phyloP scores from a whole-genome alignment of 2,113 vertebrate species.

The Lasiurus cinereus region DNA sequence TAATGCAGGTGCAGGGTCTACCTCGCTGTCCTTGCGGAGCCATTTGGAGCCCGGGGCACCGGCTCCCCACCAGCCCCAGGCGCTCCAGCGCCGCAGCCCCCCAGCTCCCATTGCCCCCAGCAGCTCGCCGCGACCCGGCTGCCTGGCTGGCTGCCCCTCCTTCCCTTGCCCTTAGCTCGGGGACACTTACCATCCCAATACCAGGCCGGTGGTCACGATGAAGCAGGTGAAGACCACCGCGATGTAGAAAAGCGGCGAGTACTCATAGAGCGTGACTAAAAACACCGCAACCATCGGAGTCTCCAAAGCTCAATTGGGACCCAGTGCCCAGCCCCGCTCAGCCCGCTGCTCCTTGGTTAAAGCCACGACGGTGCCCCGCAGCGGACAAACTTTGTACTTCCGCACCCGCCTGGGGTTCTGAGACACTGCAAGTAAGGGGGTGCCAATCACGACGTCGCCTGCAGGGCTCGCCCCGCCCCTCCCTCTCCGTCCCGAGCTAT shows the following conservation, averaged over 20 bases:
- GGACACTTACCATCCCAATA: conserved; percentile 94
- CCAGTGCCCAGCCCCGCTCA: neutral
- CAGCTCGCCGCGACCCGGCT: neutral
- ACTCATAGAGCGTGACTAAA: conserved; percentile 94
- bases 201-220: conserved; percentile 94
- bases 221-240: conserved; percentile 94
- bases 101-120: neutral
- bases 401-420: neutral
- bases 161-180: neutral
- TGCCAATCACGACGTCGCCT: neutral
- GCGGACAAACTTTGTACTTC: conserved; percentile 70
- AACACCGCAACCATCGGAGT: conserved; percentile 92
- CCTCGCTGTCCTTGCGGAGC: neutral
- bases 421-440: neutral
- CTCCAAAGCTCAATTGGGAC: neutral
- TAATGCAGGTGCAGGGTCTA: neutral
- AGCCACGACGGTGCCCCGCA: conserved; percentile 61
- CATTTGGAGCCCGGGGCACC: neutral
- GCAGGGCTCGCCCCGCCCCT: neutral
- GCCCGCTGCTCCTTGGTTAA: neutral
- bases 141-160: neutral
- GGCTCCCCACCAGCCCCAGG: neutral
- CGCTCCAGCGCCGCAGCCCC: neutral
- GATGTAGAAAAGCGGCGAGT: conserved; percentile 96
- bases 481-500: rapidly evolving